A percentile compares a stretch with the other conserved stretches of the same genome.
These are phyloP conservation scores for Diuraphis noxia DNA, from an alignment of 1,140 invertebrate species.

Conservation along the genomic window DNA sequence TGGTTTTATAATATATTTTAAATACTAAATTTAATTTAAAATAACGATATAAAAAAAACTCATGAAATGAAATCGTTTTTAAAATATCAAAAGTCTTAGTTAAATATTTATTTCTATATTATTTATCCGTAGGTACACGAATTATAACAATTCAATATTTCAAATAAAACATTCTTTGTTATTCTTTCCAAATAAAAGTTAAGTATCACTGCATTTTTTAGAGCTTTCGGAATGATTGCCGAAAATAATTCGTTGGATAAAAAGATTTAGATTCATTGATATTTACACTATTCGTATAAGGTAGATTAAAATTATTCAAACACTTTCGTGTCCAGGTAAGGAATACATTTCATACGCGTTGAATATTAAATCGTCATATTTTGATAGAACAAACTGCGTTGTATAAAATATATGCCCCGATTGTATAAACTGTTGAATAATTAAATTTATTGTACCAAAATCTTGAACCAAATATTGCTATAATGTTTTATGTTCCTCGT, in stretches of 20 bases:
- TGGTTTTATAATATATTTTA: not conserved
- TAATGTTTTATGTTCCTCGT: conserved; percentile 17
- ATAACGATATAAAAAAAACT: too few species aligned
- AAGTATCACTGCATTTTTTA: not conserved
- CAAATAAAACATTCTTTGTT: not conserved
- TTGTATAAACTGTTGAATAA: not conserved
- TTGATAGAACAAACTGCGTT: not conserved
- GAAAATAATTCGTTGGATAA: not conserved
- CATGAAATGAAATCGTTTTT: too few species aligned
- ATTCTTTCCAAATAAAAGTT: not conserved
- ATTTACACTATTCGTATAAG: not conserved
- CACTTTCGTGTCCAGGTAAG: not conserved
- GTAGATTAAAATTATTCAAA: not conserved
- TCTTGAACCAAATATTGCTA: conserved; percentile 9
- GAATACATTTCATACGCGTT: not conserved
- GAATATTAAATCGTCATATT: not conserved
- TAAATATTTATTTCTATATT: too few species aligned
- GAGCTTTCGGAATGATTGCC: not conserved
- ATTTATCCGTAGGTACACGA: too few species aligned
- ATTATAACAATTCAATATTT: not conserved
- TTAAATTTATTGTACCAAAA: not conserved
- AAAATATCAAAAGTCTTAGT: not conserved
- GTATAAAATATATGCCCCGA: not conserved
- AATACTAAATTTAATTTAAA: too few species aligned
- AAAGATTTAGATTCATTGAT: not conserved